Evolutionary conservation across 2,797 vertebrate species (phyloP).

Genomic region (Spondyliosoma cantharus): DNA sequence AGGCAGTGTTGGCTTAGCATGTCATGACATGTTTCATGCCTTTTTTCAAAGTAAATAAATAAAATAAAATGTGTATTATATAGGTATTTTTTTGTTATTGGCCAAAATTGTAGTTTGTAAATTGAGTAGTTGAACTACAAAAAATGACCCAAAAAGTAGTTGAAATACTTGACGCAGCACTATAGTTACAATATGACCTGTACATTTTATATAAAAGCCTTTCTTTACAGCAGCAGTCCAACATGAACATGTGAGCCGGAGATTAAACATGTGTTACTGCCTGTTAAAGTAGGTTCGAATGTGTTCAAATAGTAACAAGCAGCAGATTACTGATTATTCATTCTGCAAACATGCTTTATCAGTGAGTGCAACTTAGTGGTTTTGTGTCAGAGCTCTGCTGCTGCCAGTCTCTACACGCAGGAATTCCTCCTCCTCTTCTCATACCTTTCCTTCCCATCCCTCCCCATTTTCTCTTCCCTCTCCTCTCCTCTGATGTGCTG

Average conservation of each 20-base stretch:
- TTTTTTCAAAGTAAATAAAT: too few relatives aligned
- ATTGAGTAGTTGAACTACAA: too few relatives aligned
- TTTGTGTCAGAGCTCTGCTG: constrained; percentile 20
- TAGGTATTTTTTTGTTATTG: too few relatives aligned
- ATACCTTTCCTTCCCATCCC: constrained; percentile 30
- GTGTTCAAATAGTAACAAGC: background rate
- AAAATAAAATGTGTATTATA: too few relatives aligned
- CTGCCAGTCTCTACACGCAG: constrained; percentile 65
- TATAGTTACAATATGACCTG: too few relatives aligned
- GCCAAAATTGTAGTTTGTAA: too few relatives aligned
- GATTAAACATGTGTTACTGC: background rate
- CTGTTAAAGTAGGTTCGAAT: too few relatives aligned
- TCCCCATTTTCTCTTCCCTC: background rate
- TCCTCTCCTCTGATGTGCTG: constrained; percentile 58
- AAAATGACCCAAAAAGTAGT: too few relatives aligned
- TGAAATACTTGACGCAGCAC: too few relatives aligned
- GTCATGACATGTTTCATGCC: too few relatives aligned
- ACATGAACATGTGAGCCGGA: background rate
- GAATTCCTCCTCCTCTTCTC: constrained; percentile 57
- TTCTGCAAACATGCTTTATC: constrained; percentile 37
- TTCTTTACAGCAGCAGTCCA: background rate
- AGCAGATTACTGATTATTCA: constrained; percentile 34
- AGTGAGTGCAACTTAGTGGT: constrained; percentile 1
- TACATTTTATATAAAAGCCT: background rate
- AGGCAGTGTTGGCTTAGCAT: too few relatives aligned